These are phyloP conservation scores for Entomyzon cyanotis DNA, from an alignment of 2,113 vertebrate genomes.

Conservation along the genomic window DNA sequence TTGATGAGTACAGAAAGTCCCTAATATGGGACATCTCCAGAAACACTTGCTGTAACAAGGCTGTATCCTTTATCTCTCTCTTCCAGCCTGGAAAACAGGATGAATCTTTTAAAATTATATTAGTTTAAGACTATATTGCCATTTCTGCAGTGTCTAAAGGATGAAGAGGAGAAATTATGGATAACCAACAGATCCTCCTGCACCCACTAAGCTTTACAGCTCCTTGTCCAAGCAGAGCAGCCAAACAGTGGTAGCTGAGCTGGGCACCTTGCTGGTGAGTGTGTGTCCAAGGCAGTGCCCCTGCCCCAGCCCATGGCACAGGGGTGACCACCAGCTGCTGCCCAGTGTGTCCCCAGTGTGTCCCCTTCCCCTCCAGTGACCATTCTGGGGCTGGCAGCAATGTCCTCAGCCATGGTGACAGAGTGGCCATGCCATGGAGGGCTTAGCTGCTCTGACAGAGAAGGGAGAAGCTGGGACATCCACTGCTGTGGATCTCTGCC, in stretches of 20 bases:
- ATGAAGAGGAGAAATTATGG: neutral
- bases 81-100: neutral
- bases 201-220: neutral
- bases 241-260: neutral
- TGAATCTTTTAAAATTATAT: neutral
- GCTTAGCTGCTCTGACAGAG: neutral
- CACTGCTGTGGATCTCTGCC: neutral
- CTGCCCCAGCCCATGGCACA: neutral
- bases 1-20: neutral
- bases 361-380: neutral
- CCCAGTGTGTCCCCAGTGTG: no score
- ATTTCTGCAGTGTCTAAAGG: neutral
- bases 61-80: neutral
- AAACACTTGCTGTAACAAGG: neutral
- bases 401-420: accelerated
- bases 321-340: neutral
- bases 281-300: neutral
- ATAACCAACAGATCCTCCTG: neutral
- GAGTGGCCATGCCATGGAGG: neutral
- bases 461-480: neutral
- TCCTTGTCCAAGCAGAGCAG: neutral
- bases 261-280: neutral
- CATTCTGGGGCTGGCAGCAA: neutral
- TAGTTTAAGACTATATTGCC: neutral
- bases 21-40: neutral